Base-by-base conservation (phyloP, 2,113 vertebrate species). In the Theropithecus gelada region DNA sequence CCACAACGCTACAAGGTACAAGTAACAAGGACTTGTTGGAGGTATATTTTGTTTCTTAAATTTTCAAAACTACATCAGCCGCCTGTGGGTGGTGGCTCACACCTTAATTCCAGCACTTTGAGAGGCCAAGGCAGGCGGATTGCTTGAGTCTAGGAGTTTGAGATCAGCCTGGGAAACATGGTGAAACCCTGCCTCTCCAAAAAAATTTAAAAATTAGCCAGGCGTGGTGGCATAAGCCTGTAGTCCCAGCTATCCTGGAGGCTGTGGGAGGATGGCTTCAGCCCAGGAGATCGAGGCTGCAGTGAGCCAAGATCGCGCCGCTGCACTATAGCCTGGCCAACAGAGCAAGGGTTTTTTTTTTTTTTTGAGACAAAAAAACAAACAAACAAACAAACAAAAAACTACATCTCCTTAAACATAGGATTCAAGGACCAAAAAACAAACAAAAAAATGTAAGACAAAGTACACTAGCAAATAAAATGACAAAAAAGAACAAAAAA, bases 371-470 rank as follows among this genome's bases (percentile, higher is more conserved):
- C 52, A 30, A 64, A 64, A 6, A 64, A 27, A 61, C 23, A 59
- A 23, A 61, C 11, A 64, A 27, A 61, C 23, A 59, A 23, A 61
- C 11, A 61, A 61, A 61, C 59, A 64, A 64, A 64, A 64, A 64
- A 6, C 61, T 64, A 64, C 61, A 64, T 30, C 85, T 93, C 45
- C 83, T 95, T 90, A 83, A 95, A 95, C 20, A 79, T 7, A 90
- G 45, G 30, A 12, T n/a, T 85, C 45, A 95, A 96, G 25, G 52
- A 85, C 57, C 61, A 6, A 30, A 64, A 30, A 64, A 95, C 94
- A 95, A 84, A 59, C n/a, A 64, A 68, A 96, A 94, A 50, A 23
- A 82, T 50, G 25, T 80, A 87, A 88, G 68, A 97, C 64, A 96
- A 96, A 91, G 43, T 59, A 92, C 6, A 70, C 1, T 40, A 88